Percentiles rank a stretch among this genome's conserved stretches.
Conservation (phyloP, 2,888 invertebrate species). For the Nomada lathburiana region DNA sequence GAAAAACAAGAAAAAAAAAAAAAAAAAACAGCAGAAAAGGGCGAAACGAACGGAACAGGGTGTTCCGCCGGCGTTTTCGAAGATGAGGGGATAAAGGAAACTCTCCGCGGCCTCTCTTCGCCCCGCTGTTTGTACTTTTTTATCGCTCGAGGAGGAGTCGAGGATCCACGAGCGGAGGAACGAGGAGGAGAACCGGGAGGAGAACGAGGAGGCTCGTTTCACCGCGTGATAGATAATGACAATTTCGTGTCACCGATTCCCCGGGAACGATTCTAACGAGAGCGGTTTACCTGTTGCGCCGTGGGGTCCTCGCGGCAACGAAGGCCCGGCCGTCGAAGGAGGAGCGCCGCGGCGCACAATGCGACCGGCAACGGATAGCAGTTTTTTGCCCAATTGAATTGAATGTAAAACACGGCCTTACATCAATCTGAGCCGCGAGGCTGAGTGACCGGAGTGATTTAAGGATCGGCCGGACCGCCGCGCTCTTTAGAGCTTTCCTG, state of each 20-base stretch:
- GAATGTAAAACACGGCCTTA: slow-evolving; percentile 84
- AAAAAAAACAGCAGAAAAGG: slow-evolving; percentile 26
- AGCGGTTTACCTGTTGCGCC: slow-evolving; percentile 61
- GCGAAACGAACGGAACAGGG: slow-evolving; percentile 51
- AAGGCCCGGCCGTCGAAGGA: slow-evolving; percentile 51
- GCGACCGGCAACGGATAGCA: slow-evolving; percentile 73
- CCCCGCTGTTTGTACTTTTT: slow-evolving; percentile 5
- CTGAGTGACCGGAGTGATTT: slow-evolving; percentile 83
- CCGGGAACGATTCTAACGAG: slow-evolving; percentile 69
- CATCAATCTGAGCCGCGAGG: slow-evolving; percentile 83
- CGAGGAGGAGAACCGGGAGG: background rate
- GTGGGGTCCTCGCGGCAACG: slow-evolving; percentile 35
- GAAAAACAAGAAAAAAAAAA: slow-evolving; percentile 32
- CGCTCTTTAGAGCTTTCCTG: slow-evolving; percentile 78
- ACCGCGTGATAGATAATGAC: slow-evolving; percentile 72
- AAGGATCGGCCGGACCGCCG: slow-evolving; percentile 76
- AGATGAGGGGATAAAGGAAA: slow-evolving; percentile 52
- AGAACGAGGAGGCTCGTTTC: slow-evolving; percentile 3
- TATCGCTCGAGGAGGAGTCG: background rate
- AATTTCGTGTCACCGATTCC: slow-evolving; percentile 70
- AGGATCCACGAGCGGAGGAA: background rate
- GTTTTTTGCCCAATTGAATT: slow-evolving; percentile 84
- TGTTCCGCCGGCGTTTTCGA: slow-evolving; percentile 55
- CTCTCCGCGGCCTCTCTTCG: background rate
- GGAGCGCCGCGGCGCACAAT: slow-evolving; percentile 55